These are phyloP conservation scores for Venturia canescens DNA, from an alignment of 1,140 invertebrate genomes.

Conservation along the genomic window DNA sequence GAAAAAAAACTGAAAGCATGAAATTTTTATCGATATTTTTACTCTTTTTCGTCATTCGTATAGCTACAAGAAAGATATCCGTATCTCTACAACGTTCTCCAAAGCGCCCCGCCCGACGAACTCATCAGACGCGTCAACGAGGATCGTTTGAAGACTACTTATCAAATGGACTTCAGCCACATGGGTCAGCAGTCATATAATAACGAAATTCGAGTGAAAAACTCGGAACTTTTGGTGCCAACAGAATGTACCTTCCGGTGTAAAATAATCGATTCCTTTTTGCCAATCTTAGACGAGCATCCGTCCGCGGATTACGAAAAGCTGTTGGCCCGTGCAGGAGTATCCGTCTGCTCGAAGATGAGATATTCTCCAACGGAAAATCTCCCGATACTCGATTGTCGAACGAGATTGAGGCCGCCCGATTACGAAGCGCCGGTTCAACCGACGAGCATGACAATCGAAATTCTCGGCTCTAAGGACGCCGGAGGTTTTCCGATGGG, in stretches of 20 bases:
- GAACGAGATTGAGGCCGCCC: conserved; percentile 74
- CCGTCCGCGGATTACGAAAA: conserved; percentile 77
- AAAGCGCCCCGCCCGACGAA: conserved; percentile 77
- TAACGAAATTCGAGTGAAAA: background rate
- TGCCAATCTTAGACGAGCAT: conserved; percentile 67
- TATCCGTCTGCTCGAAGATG: background rate
- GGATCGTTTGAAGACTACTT: conserved; percentile 79
- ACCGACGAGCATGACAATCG: background rate
- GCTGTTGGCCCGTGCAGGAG: conserved; percentile 63
- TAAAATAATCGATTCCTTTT: background rate
- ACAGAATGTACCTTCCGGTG: background rate
- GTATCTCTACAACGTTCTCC: conserved; percentile 78
- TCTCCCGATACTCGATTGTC: conserved; percentile 75
- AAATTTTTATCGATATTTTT: background rate
- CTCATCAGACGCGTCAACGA: conserved; percentile 77
- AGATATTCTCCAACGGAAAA: conserved; percentile 45
- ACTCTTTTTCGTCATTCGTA: background rate
- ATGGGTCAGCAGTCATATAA: conserved; percentile 64
- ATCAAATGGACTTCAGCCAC: conserved; percentile 79
- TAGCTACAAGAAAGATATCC: conserved; percentile 79
- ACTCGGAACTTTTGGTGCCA: conserved; percentile 3
- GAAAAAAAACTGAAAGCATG: background rate
- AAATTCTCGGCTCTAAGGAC: background rate
- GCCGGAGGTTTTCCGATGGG: background rate
- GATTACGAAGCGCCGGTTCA: conserved; percentile 50